Conservation (phyloP, 2,888 invertebrate genomes). For the Bruchidius siliquastri region DNA sequence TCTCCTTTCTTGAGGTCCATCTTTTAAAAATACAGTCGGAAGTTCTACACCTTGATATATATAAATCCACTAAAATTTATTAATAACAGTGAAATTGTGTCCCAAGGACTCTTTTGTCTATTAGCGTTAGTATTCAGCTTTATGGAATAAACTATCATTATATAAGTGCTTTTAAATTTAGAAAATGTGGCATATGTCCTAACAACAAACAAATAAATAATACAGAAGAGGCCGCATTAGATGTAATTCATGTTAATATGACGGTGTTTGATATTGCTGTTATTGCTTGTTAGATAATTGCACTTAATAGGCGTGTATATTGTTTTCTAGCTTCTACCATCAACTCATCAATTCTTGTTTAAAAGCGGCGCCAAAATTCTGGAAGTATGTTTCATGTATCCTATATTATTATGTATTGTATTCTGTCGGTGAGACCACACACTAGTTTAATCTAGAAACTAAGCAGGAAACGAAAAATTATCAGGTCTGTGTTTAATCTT, state of each 20-base stretch:
- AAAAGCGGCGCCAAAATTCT: background rate
- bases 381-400: background rate
- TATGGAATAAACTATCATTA: background rate
- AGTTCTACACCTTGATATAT: too few species aligned
- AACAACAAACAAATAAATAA: background rate
- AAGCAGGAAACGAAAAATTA: too few species aligned
- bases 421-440: background rate
- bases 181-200: background rate
- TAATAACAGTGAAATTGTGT: too few species aligned
- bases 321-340: background rate
- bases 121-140: too few species aligned
- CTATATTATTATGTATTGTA: background rate
- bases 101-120: too few species aligned
- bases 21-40: too few species aligned
- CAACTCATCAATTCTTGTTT: background rate
- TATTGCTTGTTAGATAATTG: background rate
- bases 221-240: background rate
- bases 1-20: too few species aligned
- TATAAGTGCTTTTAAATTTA: background rate
- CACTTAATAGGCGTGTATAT: background rate
- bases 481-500: too few species aligned
- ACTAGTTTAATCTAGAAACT: background rate
- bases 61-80: too few species aligned
- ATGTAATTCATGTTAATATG: background rate
- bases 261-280: background rate